phyloP scores from a whole-genome alignment of 2,888 invertebrate genomes.

The Aproaerema taeniolella region DNA sequence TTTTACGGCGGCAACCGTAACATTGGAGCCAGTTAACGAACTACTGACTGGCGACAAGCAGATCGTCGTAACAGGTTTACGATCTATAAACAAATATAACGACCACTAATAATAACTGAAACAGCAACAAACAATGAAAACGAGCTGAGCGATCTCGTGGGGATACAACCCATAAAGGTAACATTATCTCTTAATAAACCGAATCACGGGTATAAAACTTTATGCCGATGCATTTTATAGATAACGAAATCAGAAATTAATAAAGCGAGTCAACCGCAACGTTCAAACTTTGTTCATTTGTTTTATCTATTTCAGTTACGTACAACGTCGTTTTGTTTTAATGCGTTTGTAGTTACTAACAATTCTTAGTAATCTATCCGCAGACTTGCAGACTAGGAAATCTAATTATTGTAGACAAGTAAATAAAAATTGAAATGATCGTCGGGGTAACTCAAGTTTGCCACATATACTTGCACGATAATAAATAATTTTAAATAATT shows the following conservation, averaged over 20 bases:
- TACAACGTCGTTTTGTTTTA: too few species aligned
- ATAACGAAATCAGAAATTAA: constrained; percentile 46
- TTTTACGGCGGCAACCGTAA: constrained; percentile 59
- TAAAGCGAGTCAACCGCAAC: constrained; percentile 44
- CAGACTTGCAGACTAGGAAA: too few species aligned
- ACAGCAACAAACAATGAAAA: constrained; percentile 72
- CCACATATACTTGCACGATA: too few species aligned
- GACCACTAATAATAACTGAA: constrained; percentile 74
- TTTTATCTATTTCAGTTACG: background rate
- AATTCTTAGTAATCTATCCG: too few species aligned
- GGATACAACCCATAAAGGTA: constrained; percentile 69
- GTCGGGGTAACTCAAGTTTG: too few species aligned
- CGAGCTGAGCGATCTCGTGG: constrained; percentile 54
- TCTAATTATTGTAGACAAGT: too few species aligned
- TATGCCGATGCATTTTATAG: constrained; percentile 59
- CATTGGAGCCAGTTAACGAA: constrained; percentile 64
- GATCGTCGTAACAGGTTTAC: constrained; percentile 64
- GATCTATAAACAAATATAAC: constrained; percentile 73
- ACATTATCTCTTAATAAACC: constrained; percentile 74
- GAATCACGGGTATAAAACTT: constrained; percentile 62
- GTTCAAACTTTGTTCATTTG: constrained; percentile 37
- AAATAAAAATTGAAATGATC: too few species aligned
- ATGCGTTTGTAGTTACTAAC: too few species aligned
- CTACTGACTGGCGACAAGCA: constrained; percentile 63
- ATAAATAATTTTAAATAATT: too few species aligned